These are phyloP conservation scores for Melopsittacus undulatus DNA, from an alignment of 2,797 vertebrate genomes.

Conservation along the genomic window DNA sequence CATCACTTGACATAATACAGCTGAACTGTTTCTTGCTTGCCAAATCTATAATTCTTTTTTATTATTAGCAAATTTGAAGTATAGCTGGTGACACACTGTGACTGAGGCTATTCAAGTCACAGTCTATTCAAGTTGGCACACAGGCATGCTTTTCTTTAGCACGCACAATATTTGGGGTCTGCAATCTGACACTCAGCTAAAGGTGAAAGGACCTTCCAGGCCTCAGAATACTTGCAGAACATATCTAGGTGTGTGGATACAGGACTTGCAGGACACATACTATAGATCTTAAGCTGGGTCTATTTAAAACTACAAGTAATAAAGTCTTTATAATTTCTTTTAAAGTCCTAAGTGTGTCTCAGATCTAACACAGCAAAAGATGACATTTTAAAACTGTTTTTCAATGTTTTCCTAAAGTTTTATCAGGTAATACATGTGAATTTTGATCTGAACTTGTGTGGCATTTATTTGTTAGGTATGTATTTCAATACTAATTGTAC, in stretches of 20 bases:
- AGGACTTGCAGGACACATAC: neutral
- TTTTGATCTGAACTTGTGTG: neutral
- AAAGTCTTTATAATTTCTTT: neutral
- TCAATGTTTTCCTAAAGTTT: neutral
- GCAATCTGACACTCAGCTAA: neutral
- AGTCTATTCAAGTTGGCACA: neutral
- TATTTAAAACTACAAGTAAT: neutral
- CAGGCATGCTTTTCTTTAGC: neutral
- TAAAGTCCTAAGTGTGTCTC: neutral
- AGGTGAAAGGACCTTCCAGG: neutral
- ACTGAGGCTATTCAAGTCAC: neutral
- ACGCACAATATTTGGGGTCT: neutral
- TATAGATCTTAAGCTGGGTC: neutral
- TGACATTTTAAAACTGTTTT: neutral
- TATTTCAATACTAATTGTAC: neutral
- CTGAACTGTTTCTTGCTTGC: neutral
- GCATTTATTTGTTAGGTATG: neutral
- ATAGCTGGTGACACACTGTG: neutral
- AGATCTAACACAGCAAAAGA: neutral
- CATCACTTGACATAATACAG: neutral
- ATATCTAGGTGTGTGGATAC: neutral
- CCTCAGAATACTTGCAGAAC: neutral
- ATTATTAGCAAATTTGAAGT: neutral
- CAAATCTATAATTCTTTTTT: neutral
- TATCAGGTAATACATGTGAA: neutral